Evolutionary conservation across 2,113 vertebrate species (phyloP), one percentile per base, ranked within the genome.

Genomic region (Cyprinodon variegatus): DNA sequence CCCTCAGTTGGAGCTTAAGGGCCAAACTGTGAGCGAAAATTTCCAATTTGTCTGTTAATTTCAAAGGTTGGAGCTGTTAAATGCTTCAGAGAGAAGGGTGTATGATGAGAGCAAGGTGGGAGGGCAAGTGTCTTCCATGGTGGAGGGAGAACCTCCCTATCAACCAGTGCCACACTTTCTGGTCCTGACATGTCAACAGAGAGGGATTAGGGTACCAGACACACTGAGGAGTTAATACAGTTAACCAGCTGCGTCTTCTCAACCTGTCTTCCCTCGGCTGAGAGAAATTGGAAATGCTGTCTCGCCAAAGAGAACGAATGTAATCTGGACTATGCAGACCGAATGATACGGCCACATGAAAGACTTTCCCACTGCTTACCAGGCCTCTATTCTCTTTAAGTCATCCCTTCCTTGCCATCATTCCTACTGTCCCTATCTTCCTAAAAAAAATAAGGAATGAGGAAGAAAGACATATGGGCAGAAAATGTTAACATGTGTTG

Each of bases 301-400:
- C 89, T 83, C 70, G 77, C 86, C 83, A 84, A 78, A 81, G 64
- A 85, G 70, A 74, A 72, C 81, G 81, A 90, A 78, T 86, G 80
- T 92, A 93, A 93, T 93, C 91, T 91, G 89, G 87, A 90, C 86
- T 88, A 88, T 91, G 90, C 91, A 93, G 89, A 90, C 85, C 38
- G 74, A 81, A 88, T 87, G 81, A 90, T 86, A 77, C 15, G 11
- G 69, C 64, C 71, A 92, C 88, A 89, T 91, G 77, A 93, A 91
- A 92, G 88, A 72, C 53, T 79, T 83, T 71, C 82, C 87, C 82
- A 71, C 76, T 76, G 81, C 82, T 78, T 78, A 81, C 77, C 76
- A 65, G 74, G 65, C 75, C 60, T 74, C 86, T 84, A 87, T 89
- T 88, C 86, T 89, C 78, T 89, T 89, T 88, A 90, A 90, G 79